Percentiles rank a stretch among this genome's conserved stretches.
phyloP scores from a whole-genome alignment of 2,797 vertebrate species.

The Manis crassicaudata region DNA sequence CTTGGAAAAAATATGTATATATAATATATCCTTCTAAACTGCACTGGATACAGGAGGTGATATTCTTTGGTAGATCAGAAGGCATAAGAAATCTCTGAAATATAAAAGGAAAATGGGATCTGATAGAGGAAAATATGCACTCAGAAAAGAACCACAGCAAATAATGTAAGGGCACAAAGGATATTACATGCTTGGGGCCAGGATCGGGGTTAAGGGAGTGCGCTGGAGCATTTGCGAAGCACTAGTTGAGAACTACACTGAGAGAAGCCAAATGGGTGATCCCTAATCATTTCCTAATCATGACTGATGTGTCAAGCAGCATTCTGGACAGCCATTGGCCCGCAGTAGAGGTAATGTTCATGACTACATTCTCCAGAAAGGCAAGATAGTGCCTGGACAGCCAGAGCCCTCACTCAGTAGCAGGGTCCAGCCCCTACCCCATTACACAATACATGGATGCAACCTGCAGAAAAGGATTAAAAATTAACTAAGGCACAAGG shows the following conservation, averaged over 20 bases:
- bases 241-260: accelerated
- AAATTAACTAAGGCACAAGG: not conserved
- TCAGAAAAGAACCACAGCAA: not conserved
- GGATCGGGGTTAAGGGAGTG: accelerated
- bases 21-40: not conserved
- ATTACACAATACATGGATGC: too few relatives aligned
- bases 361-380: not conserved
- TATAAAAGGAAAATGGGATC: not conserved
- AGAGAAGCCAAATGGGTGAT: not conserved
- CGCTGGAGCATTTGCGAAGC: accelerated
- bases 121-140: not conserved
- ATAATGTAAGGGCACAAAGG: accelerated
- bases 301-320: not conserved
- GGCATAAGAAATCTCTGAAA: not conserved
- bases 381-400: not conserved
- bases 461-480: not conserved
- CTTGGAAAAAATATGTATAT: not conserved
- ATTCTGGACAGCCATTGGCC: not conserved
- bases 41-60: not conserved
- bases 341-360: not conserved
- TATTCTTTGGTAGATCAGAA: not conserved
- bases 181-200: not conserved
- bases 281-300: not conserved
- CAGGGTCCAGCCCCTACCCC: not conserved
- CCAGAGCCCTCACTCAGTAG: not conserved